Evolutionary conservation across 2,888 invertebrate genomes (phyloP).

Genomic region (Watsonalla binaria): DNA sequence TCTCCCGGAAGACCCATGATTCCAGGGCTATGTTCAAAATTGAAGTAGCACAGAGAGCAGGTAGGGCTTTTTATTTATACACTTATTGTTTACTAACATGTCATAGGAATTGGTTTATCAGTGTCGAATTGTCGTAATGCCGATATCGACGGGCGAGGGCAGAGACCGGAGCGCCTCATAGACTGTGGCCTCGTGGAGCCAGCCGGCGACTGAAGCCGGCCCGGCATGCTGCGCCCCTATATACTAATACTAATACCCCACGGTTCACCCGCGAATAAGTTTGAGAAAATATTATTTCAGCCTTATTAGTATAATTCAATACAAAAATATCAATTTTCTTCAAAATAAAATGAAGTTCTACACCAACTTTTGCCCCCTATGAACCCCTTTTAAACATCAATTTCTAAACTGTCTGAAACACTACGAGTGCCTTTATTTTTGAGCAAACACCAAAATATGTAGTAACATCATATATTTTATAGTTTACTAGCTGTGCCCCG

Average conservation of each 20-base stretch:
- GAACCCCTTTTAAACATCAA: too few relatives aligned
- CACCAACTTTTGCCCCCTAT: too few relatives aligned
- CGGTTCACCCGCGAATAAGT: conserved; percentile 38
- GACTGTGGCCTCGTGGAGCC: background rate
- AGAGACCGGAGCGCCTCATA: background rate
- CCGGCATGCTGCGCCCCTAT: conserved; percentile 60
- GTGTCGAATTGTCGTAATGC: conserved; percentile 26
- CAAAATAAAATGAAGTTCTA: too few relatives aligned
- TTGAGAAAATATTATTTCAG: too few relatives aligned
- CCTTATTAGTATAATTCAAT: too few relatives aligned
- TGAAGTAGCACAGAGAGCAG: conserved; percentile 53
- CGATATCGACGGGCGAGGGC: conserved; percentile 23
- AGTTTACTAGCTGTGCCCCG: too few relatives aligned
- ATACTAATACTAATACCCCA: conserved; percentile 55
- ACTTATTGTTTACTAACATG: conserved; percentile 75
- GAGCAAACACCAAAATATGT: too few relatives aligned
- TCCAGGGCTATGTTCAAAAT: conserved; percentile 49
- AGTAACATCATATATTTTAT: too few relatives aligned
- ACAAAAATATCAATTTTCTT: too few relatives aligned
- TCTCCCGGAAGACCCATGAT: conserved; percentile 70
- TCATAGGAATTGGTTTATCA: conserved; percentile 58
- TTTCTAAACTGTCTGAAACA: too few relatives aligned
- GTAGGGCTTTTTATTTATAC: conserved; percentile 61
- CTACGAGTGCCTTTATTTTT: too few relatives aligned
- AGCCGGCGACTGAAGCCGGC: conserved; percentile 47